Evolutionary conservation across 2,797 vertebrate species (phyloP).

Genomic region (Chiloscyllium punctatum): DNA sequence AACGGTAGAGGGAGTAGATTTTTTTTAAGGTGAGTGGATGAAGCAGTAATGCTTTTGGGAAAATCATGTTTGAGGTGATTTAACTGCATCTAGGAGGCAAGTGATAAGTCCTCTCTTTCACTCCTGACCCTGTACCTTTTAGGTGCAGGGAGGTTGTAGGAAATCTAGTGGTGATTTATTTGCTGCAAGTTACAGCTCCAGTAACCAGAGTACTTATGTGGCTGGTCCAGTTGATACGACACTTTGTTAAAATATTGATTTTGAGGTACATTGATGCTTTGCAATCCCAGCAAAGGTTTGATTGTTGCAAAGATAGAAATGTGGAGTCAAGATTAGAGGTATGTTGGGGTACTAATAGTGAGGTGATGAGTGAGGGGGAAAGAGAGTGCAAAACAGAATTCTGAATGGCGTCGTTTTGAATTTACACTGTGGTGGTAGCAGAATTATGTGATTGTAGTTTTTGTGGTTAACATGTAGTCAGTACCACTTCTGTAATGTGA

Average conservation of each 20-base stretch:
- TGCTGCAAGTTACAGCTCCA: neutral
- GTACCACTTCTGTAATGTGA: neutral
- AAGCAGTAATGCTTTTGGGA: neutral
- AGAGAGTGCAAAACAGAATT: neutral
- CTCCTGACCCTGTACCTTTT: neutral
- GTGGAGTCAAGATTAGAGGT: neutral
- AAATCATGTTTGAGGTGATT: neutral
- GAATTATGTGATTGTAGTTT: neutral
- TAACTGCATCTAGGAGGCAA: neutral
- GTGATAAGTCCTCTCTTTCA: neutral
- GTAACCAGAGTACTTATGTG: neutral
- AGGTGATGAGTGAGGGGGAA: neutral
- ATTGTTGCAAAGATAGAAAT: neutral
- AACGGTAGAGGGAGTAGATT: neutral
- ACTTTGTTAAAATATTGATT: neutral
- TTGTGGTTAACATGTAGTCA: neutral
- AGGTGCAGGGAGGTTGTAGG: neutral
- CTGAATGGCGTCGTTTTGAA: neutral
- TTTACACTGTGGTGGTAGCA: neutral
- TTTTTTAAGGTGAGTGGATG: neutral
- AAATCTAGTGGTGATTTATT: neutral
- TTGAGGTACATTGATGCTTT: no score
- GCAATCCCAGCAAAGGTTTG: neutral
- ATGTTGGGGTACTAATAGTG: no score
- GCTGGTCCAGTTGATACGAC: neutral